Evolutionary conservation across 2,113 vertebrate genomes (phyloP).

Genomic region (Hemichromis elongatus): DNA sequence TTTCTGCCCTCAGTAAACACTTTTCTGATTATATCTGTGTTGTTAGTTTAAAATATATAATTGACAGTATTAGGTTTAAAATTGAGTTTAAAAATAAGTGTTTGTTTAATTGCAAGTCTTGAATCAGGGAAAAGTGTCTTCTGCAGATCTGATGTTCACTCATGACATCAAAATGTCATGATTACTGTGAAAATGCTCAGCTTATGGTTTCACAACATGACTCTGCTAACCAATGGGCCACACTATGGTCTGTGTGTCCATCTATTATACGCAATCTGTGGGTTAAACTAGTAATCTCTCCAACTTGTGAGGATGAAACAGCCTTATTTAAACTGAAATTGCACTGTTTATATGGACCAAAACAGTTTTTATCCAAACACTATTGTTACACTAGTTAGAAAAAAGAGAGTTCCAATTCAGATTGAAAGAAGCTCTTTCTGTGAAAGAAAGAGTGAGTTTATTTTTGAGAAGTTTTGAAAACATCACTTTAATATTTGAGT

Average conservation of each 20-base stretch:
- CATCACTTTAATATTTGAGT: background rate
- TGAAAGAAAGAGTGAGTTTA: background rate
- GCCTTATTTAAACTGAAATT: background rate
- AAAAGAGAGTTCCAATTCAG: background rate
- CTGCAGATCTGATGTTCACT: background rate
- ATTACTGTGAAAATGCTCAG: background rate
- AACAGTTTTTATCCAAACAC: background rate
- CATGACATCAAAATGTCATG: background rate
- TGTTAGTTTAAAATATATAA: background rate
- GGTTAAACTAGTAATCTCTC: background rate
- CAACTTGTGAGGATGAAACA: background rate
- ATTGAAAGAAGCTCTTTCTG: background rate
- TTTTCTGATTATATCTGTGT: background rate
- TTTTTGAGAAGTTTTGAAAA: background rate
- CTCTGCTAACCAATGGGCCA: background rate
- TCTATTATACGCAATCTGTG: accelerated
- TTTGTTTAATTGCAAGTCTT: background rate
- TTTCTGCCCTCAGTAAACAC: background rate
- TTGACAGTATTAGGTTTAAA: background rate
- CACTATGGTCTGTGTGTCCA: background rate
- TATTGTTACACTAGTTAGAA: background rate
- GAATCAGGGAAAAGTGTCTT: background rate
- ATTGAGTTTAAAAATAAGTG: background rate
- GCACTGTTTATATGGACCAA: background rate
- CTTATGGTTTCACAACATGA: background rate